Evolutionary conservation across 2,113 vertebrate species (phyloP).

Genomic region (Vicugna pacos): DNA sequence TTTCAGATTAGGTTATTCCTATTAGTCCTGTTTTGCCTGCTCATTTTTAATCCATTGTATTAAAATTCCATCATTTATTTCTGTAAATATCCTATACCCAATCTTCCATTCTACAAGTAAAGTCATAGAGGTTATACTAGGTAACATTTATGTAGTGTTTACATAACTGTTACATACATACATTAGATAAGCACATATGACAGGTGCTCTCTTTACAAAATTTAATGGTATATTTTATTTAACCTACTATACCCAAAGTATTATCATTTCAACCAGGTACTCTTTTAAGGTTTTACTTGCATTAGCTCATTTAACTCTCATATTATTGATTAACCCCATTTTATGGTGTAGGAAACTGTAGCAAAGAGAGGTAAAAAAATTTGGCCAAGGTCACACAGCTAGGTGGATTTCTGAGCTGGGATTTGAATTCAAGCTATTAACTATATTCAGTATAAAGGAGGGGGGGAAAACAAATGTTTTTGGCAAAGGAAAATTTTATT

Average conservation of each 20-base stretch:
- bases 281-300: background rate
- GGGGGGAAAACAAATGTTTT: background rate
- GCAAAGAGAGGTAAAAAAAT: background rate
- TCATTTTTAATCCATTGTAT: background rate
- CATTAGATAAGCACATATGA: background rate
- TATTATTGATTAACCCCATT: background rate
- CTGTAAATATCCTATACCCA: background rate
- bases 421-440: background rate
- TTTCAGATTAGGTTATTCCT: slow-evolving; percentile 1
- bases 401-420: background rate
- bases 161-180: background rate
- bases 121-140: background rate
- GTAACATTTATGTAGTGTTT: background rate
- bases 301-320: background rate
- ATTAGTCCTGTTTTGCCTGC: background rate
- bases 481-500: background rate
- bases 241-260: background rate
- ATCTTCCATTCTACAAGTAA: background rate
- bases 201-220: background rate
- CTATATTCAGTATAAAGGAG: background rate
- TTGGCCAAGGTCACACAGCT: background rate
- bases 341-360: background rate
- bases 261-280: background rate
- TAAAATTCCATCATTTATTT: background rate
- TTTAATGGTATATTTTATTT: background rate